These are phyloP conservation scores for Chaetodon trifascialis DNA, from an alignment of 2,113 vertebrate species.

Conservation along the genomic window DNA sequence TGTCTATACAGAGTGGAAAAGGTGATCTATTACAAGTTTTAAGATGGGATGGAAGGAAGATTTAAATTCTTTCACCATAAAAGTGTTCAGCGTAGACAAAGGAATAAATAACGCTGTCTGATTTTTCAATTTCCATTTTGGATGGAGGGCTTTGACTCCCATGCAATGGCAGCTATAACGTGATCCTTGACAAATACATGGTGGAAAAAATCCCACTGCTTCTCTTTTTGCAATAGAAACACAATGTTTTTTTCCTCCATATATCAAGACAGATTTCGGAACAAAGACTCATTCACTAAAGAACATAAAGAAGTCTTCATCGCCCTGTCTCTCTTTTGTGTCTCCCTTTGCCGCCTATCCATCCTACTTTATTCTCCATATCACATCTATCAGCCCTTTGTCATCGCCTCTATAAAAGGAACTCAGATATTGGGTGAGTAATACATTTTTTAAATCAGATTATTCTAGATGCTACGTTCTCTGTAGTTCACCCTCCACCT, in stretches of 20 bases:
- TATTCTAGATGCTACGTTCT: constrained; percentile 9
- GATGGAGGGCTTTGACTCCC: constrained; percentile 32
- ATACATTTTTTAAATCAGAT: constrained; percentile 35
- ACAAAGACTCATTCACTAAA: constrained; percentile 51
- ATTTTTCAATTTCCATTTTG: constrained; percentile 27
- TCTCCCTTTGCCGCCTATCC: constrained; percentile 37
- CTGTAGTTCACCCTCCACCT: not conserved
- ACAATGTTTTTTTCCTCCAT: not conserved
- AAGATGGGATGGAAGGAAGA: not conserved
- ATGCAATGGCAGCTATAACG: not conserved
- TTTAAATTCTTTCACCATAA: not conserved
- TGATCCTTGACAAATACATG: constrained; percentile 1
- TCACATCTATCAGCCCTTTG: constrained; percentile 59
- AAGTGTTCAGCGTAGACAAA: constrained; percentile 6
- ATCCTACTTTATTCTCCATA: constrained; percentile 47
- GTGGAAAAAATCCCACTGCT: constrained; percentile 46
- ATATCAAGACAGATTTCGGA: constrained; percentile 58
- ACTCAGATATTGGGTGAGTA: constrained; percentile 14
- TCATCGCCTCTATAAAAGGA: constrained; percentile 28
- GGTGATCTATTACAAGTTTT: constrained; percentile 34
- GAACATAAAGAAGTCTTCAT: constrained; percentile 51
- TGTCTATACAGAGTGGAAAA: not conserved
- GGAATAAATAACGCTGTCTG: too few species aligned
- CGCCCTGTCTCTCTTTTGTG: constrained; percentile 30
- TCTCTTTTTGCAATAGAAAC: constrained; percentile 10